phyloP scores from a whole-genome alignment of 2,888 invertebrate genomes.

The Diabrotica balteata region DNA sequence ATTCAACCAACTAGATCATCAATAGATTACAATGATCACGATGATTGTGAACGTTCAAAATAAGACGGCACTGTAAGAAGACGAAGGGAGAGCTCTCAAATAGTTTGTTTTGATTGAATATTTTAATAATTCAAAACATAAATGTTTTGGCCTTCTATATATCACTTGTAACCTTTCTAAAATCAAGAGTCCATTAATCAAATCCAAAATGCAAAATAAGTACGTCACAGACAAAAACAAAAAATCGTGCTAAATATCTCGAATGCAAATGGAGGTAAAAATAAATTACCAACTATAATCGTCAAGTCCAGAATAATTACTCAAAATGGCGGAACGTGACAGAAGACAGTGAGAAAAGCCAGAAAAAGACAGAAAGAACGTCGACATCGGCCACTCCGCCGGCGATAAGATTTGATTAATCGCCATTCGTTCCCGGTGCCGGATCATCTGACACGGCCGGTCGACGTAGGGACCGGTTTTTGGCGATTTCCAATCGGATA shows the following conservation, averaged over 20 bases:
- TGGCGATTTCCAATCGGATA: slow-evolving; percentile 55
- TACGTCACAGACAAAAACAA: too few relatives aligned
- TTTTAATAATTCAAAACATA: too few relatives aligned
- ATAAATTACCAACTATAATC: slow-evolving; percentile 3
- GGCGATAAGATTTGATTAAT: slow-evolving; percentile 60
- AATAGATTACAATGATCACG: too few relatives aligned
- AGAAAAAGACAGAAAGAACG: slow-evolving; percentile 22
- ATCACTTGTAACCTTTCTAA: too few relatives aligned
- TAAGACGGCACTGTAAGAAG: too few relatives aligned
- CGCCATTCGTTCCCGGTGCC: slow-evolving; percentile 53
- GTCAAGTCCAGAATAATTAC: slow-evolving; percentile 17
- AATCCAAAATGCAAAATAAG: too few relatives aligned
- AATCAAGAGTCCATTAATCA: too few relatives aligned
- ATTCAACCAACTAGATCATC: too few relatives aligned
- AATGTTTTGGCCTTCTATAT: too few relatives aligned
- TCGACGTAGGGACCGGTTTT: slow-evolving; percentile 51
- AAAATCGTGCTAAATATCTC: slow-evolving; percentile 26
- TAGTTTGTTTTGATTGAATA: too few relatives aligned
- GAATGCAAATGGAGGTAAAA: slow-evolving; percentile 8
- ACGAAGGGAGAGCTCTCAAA: too few relatives aligned
- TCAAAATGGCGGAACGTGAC: slow-evolving; percentile 20
- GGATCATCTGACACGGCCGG: slow-evolving; percentile 54
- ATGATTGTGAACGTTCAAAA: too few relatives aligned
- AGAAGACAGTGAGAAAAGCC: slow-evolving; percentile 27
- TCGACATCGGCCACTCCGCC: slow-evolving; percentile 23